These are phyloP conservation scores for Leucoraja erinaceus DNA, from an alignment of 2,113 vertebrate species.

Conservation along the genomic window DNA sequence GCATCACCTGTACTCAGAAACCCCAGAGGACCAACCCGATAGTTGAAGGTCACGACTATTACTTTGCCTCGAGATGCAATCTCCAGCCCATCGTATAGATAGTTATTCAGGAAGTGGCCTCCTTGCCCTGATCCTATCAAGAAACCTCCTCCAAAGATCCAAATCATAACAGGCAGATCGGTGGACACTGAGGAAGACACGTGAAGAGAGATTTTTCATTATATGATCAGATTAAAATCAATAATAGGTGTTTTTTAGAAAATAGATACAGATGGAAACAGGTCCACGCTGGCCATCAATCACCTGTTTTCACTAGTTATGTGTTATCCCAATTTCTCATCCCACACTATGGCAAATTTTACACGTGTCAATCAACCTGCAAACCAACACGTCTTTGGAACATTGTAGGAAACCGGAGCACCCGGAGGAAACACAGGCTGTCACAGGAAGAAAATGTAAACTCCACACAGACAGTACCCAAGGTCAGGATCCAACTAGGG, in stretches of 20 bases:
- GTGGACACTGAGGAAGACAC: slow-evolving; percentile 62
- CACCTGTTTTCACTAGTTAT: too few relatives aligned
- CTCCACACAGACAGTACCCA: too few relatives aligned
- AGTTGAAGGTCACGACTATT: slow-evolving; percentile 83
- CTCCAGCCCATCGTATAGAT: slow-evolving; percentile 79
- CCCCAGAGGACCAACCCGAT: slow-evolving; percentile 78
- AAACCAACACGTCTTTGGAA: too few relatives aligned
- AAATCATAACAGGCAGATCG: slow-evolving; percentile 81
- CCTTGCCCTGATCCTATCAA: slow-evolving; percentile 66
- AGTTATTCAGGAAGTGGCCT: slow-evolving; percentile 71
- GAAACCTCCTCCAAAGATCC: slow-evolving; percentile 80
- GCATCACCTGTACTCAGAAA: slow-evolving; percentile 85
- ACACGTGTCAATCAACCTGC: too few relatives aligned
- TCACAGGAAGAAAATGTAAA: too few relatives aligned
- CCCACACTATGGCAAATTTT: too few relatives aligned
- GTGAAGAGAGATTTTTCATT: background rate
- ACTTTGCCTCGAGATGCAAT: slow-evolving; percentile 75
- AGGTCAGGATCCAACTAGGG: too few relatives aligned
- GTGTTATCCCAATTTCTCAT: too few relatives aligned
- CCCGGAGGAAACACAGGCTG: too few relatives aligned
- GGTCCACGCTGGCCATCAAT: too few relatives aligned
- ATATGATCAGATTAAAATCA: background rate
- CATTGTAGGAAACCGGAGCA: too few relatives aligned
- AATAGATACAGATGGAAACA: too few relatives aligned
- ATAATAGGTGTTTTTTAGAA: background rate